These are phyloP conservation scores for Myzus persicae DNA, from an alignment of 1,140 invertebrate genomes.

Conservation along the genomic window DNA sequence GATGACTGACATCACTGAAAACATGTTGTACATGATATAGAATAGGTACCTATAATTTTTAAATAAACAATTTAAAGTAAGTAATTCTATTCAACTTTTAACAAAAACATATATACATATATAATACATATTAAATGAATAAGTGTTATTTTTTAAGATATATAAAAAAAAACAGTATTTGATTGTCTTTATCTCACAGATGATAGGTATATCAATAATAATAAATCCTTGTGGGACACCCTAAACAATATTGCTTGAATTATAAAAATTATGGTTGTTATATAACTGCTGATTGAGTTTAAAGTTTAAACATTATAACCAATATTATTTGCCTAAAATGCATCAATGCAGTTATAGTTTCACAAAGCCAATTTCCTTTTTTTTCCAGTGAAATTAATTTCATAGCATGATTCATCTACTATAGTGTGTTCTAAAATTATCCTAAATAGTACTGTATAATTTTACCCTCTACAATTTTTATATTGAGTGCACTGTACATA, in stretches of 20 bases:
- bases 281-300: background rate
- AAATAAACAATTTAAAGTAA: too few species aligned
- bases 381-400: slow-evolving; percentile 10
- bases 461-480: background rate
- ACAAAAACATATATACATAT: too few species aligned
- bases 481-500: background rate
- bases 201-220: too few species aligned
- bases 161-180: too few species aligned
- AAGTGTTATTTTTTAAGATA: too few species aligned
- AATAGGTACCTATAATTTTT: too few species aligned
- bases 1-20: too few species aligned
- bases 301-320: background rate
- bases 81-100: too few species aligned
- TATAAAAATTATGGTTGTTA: background rate
- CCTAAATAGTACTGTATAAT: background rate
- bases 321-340: background rate
- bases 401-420: background rate
- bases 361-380: background rate
- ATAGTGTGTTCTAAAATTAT: background rate
- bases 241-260: background rate
- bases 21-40: too few species aligned
- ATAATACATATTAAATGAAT: too few species aligned
- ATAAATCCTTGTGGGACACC: too few species aligned
- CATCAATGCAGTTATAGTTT: background rate
- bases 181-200: too few species aligned